These are phyloP conservation scores for Hippopotamyrus pictus DNA, from an alignment of 2,797 vertebrate genomes.

Conservation along the genomic window DNA sequence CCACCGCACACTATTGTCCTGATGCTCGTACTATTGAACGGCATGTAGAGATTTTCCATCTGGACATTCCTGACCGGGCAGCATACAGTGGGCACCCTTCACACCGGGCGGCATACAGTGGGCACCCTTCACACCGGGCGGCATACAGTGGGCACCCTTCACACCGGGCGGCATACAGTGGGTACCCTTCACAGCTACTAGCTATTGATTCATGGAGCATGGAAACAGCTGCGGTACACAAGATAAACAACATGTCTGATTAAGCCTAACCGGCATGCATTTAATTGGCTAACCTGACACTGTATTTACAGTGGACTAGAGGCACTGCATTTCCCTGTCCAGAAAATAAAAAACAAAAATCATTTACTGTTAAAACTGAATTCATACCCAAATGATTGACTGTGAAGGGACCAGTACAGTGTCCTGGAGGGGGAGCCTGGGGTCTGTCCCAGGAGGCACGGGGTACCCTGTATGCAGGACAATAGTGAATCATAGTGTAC, in stretches of 20 bases:
- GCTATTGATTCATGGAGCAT: neutral
- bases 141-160: no score
- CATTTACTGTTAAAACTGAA: neutral
- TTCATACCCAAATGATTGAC: neutral
- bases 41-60: constrained; percentile 31
- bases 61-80: neutral
- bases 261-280: neutral
- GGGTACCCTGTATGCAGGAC: neutral
- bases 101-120: neutral
- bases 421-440: neutral
- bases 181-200: neutral
- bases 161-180: neutral
- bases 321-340: neutral
- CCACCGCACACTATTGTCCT: neutral
- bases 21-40: constrained; percentile 14
- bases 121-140: no score
- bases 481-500: neutral
- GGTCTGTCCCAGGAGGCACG: neutral
- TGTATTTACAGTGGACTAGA: neutral
- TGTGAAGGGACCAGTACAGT: neutral
- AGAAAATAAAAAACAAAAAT: neutral
- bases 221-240: neutral
- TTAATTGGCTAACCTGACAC: neutral
- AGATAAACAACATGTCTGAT: neutral
- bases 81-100: neutral